A percentile compares a stretch with the other conserved stretches of the same genome.
phyloP scores from a whole-genome alignment of 2,113 vertebrate species.

The Lepisosteus oculatus region DNA sequence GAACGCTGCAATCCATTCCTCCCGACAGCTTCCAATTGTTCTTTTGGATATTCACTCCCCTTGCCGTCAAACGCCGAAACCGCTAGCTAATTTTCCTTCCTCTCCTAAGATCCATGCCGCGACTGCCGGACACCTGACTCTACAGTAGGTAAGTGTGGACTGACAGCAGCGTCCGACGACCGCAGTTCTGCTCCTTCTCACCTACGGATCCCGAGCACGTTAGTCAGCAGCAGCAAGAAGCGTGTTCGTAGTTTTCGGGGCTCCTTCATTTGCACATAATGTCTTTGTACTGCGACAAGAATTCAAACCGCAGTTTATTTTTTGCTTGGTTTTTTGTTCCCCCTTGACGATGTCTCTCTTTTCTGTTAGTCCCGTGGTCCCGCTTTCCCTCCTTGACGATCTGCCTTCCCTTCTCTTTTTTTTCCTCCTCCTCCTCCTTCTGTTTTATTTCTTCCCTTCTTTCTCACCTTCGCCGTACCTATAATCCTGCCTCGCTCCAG shows the following conservation, averaged over 20 bases:
- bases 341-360: not conserved
- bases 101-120: slow-evolving; percentile 46
- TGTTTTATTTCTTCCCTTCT: slow-evolving; percentile 8
- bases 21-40: slow-evolving; percentile 40
- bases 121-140: slow-evolving; percentile 31
- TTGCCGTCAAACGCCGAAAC: not conserved
- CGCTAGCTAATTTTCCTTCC: slow-evolving; percentile 50
- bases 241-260: slow-evolving; percentile 24
- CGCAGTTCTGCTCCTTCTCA: slow-evolving; percentile 18
- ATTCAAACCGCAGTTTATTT: no score
- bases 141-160: slow-evolving; percentile 27
- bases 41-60: slow-evolving; percentile 16
- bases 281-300: no score
- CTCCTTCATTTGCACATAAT: slow-evolving; percentile 15
- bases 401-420: slow-evolving; percentile 12
- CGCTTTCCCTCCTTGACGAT: slow-evolving; percentile 18
- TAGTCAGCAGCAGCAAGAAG: slow-evolving; percentile 15
- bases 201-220: slow-evolving; percentile 14
- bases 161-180: slow-evolving; percentile 4
- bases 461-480: slow-evolving; percentile 18
- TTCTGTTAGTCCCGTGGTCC: slow-evolving; percentile 5
- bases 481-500: slow-evolving; percentile 44
- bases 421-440: not conserved
- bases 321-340: not conserved
- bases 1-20: slow-evolving; percentile 80